These are phyloP conservation scores for Forpus xanthops DNA, from an alignment of 2,797 vertebrate species.

Conservation along the genomic window DNA sequence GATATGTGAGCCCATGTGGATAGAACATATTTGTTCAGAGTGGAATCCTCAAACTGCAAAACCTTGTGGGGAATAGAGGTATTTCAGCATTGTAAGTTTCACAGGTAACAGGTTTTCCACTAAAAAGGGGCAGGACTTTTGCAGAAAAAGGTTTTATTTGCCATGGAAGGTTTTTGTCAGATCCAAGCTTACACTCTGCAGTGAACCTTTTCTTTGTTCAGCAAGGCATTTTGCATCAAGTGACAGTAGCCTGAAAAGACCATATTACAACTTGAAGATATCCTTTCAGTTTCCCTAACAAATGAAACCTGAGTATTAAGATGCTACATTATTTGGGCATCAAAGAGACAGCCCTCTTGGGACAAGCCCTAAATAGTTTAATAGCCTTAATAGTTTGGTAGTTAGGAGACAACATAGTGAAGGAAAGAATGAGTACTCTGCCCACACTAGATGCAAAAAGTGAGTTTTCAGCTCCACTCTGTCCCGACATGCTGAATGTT, in stretches of 20 bases:
- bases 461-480: neutral
- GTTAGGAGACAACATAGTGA: neutral
- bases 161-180: neutral
- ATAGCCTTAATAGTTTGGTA: neutral
- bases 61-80: neutral
- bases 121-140: neutral
- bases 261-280: neutral
- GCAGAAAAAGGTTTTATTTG: neutral
- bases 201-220: neutral
- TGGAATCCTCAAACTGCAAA: neutral
- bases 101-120: neutral
- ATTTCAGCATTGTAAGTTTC: accelerated
- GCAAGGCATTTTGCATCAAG: neutral
- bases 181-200: neutral
- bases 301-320: neutral
- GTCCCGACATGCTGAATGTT: neutral
- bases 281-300: neutral
- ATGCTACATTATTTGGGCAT: neutral
- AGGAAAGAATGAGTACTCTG: neutral
- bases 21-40: neutral
- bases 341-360: neutral
- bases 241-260: neutral
- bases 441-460: neutral
- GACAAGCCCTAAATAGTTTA: neutral
- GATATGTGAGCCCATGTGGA: accelerated